Evolutionary conservation across 1,140 invertebrate genomes (phyloP).

Genomic region (Camponotus floridanus): DNA sequence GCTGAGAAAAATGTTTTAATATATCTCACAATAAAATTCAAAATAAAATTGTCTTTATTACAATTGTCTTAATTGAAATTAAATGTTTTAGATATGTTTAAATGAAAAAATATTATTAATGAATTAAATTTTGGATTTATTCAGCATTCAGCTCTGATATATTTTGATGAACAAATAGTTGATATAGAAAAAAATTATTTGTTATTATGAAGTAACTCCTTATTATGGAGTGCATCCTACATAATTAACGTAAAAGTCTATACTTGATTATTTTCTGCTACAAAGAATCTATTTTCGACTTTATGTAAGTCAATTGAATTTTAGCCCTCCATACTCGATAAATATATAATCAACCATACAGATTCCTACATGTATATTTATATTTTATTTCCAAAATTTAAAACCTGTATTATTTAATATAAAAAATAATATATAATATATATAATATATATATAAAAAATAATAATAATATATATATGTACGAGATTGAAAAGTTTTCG

Average conservation of each 20-base stretch:
- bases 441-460: background rate
- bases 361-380: constrained; percentile 19
- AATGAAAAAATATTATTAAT: background rate
- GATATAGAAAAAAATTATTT: constrained; percentile 31
- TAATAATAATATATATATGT: background rate
- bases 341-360: constrained; percentile 33
- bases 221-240: background rate
- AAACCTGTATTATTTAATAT: no score
- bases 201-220: constrained; percentile 13
- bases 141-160: background rate
- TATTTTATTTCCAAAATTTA: constrained; percentile 29
- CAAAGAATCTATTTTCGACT: constrained; percentile 63
- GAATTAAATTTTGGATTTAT: background rate
- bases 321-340: constrained; percentile 35
- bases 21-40: no score
- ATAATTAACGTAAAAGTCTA: constrained; percentile 44
- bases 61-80: background rate
- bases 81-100: constrained; percentile 9
- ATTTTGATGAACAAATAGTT: background rate
- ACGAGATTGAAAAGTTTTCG: no score
- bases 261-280: constrained; percentile 70
- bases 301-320: constrained; percentile 67
- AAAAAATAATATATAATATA: background rate
- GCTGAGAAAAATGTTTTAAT: background rate
- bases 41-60: no score